These are phyloP conservation scores for Onychomys leucogaster DNA, from an alignment of 2,797 vertebrate genomes.

Conservation along the genomic window DNA sequence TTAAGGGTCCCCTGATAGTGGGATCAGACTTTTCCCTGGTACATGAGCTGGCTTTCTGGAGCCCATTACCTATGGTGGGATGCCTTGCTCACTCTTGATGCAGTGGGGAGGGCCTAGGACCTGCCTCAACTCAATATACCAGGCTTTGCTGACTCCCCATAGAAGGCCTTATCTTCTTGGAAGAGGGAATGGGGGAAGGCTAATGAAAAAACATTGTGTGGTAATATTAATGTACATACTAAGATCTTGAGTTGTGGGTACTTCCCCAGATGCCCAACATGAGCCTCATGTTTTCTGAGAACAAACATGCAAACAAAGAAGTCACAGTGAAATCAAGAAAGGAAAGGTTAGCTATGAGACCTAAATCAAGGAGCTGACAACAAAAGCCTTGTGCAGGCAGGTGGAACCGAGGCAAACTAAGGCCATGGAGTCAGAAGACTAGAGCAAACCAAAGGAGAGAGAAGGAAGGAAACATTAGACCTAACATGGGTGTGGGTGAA, in stretches of 20 bases:
- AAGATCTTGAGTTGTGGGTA: background rate
- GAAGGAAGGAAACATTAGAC: background rate
- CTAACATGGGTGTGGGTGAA: too few relatives aligned
- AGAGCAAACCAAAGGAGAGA: background rate
- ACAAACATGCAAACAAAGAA: background rate
- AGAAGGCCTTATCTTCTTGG: too few relatives aligned
- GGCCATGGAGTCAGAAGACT: background rate
- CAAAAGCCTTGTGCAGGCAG: background rate
- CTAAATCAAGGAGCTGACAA: background rate
- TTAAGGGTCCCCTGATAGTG: too few relatives aligned
- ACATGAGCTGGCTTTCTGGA: too few relatives aligned
- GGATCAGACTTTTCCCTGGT: too few relatives aligned
- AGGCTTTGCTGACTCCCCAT: too few relatives aligned
- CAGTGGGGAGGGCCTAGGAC: too few relatives aligned
- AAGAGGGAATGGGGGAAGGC: too few relatives aligned
- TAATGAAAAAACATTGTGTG: background rate
- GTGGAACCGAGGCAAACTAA: background rate
- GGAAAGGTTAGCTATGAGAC: background rate
- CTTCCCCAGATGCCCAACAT: background rate
- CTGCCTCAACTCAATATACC: too few relatives aligned
- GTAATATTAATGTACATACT: background rate
- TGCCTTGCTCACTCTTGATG: too few relatives aligned
- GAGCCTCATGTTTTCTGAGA: background rate
- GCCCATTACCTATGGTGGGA: too few relatives aligned
- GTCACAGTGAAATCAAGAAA: background rate